Base-by-base conservation (phyloP, 1,140 invertebrate genomes). In the Neodiprion lecontei region DNA sequence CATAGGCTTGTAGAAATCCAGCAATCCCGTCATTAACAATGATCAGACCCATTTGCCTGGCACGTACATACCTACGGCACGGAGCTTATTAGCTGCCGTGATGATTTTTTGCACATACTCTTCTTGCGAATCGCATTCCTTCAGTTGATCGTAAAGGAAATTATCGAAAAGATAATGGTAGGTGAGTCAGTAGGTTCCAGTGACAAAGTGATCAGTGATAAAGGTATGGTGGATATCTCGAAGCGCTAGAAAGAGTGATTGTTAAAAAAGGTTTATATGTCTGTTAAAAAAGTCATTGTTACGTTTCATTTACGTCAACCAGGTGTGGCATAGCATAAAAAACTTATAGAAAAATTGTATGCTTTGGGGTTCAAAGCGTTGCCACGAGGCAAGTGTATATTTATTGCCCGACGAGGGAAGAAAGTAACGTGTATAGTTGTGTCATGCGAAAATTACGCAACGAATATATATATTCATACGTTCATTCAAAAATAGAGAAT, bases 1-100 rank as follows among this genome's bases (percentile, higher is more conserved):
- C 80, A 85, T 82, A 8, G 83, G 80, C 21, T 78, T 75, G 77
- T 81, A 82, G 23, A 81, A 72, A 74, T 76, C 77, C 28, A 80
- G 72, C 21, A 82, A 73, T 11, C 79, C 79, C 48, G 73, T 72
- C 66, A 83, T 53, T 79, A 84, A 80, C 21, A 82, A 49, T 69
- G 66, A 79, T n/a, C 71, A 77, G 21, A 80, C 23, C 67, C 81
- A 76, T 72, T 80, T 80, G 70, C 81, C 79, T 70, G 81, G 79
- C 1, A 85, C 75, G 21, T 49, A 75, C 14, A 79, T 75, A 74
- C 76, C 79, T 17, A 77, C 78, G 1, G 77, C 79, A 53, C 68
- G 77, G 66, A 83, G 78, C 21, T 77, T 76, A 72, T 79, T 77
- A 28, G 75, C 70, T 3, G 76, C 78, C 76, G 79, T 77, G 0